Conservation (phyloP, 2,113 vertebrate genomes). For the Tinamus guttatus region DNA sequence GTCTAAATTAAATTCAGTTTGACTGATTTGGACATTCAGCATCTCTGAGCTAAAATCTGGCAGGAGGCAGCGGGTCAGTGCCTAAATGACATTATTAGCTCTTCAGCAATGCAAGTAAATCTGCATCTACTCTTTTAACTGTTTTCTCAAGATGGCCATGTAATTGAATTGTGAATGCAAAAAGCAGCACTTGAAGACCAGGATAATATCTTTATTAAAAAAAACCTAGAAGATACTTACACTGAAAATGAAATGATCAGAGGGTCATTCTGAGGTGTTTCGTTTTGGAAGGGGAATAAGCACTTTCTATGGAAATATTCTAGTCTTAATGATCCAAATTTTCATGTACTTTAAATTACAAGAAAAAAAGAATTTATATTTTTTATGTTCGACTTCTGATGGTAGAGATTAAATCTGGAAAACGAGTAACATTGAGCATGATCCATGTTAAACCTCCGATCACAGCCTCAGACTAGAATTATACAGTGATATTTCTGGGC, state of each 20-base stretch:
- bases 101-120: neutral
- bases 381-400: neutral
- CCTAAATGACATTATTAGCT: neutral
- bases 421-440: neutral
- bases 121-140: neutral
- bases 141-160: neutral
- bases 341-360: neutral
- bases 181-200: neutral
- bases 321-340: neutral
- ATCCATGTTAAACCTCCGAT: neutral
- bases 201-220: neutral
- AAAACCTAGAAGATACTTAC: neutral
- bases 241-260: neutral
- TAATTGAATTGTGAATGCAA: neutral
- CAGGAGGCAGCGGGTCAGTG: neutral
- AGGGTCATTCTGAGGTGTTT: neutral
- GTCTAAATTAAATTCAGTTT: conserved; percentile 59
- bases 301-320: neutral
- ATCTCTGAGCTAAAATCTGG: conserved; percentile 17
- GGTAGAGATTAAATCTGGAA: neutral
- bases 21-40: conserved; percentile 27
- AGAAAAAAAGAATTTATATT: neutral
- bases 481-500: neutral
- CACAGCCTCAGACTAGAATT: neutral
- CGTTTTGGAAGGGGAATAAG: neutral